Percentiles rank a stretch among this genome's conserved stretches.
These are phyloP conservation scores for Salvelinus namaycush DNA, from an alignment of 2,113 vertebrate species.

Conservation along the genomic window DNA sequence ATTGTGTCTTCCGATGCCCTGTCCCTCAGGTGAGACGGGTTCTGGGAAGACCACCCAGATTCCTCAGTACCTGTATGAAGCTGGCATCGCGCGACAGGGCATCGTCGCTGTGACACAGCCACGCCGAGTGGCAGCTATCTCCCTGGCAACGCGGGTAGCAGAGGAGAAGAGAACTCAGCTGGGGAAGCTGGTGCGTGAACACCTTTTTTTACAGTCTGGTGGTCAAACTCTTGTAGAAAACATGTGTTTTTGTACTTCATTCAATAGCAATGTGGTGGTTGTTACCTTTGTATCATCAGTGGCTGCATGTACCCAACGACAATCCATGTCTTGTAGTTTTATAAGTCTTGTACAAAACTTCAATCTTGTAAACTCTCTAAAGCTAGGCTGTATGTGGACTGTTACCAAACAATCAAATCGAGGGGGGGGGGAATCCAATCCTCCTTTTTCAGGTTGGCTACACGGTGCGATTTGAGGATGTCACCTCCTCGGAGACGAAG, in stretches of 20 bases:
- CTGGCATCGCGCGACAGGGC: conserved; percentile 82
- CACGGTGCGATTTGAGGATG: conserved; percentile 91
- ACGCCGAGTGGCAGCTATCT: conserved; percentile 92
- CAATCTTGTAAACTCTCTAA: too few species aligned
- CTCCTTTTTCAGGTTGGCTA: conserved; percentile 85
- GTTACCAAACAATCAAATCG: not conserved
- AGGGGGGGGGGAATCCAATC: not conserved
- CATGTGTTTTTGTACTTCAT: too few species aligned
- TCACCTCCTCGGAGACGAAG: conserved; percentile 84
- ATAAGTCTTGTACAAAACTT: too few species aligned
- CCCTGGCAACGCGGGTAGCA: conserved; percentile 88
- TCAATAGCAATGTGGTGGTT: too few species aligned
- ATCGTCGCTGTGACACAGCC: conserved; percentile 91
- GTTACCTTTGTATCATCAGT: too few species aligned
- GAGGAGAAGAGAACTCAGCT: conserved; percentile 90
- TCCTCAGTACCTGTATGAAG: conserved; percentile 94
- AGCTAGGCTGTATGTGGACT: not conserved
- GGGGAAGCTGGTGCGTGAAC: conserved; percentile 83
- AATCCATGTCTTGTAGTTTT: too few species aligned
- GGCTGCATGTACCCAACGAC: too few species aligned
- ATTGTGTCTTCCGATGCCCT: not conserved
- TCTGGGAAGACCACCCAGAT: conserved; percentile 97
- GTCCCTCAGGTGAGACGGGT: conserved; percentile 86
- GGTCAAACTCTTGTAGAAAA: too few species aligned
- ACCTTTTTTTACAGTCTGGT: too few species aligned